Evolutionary conservation across 1,140 invertebrate genomes (phyloP).

Genomic region (Drosophila lacteicornis): DNA sequence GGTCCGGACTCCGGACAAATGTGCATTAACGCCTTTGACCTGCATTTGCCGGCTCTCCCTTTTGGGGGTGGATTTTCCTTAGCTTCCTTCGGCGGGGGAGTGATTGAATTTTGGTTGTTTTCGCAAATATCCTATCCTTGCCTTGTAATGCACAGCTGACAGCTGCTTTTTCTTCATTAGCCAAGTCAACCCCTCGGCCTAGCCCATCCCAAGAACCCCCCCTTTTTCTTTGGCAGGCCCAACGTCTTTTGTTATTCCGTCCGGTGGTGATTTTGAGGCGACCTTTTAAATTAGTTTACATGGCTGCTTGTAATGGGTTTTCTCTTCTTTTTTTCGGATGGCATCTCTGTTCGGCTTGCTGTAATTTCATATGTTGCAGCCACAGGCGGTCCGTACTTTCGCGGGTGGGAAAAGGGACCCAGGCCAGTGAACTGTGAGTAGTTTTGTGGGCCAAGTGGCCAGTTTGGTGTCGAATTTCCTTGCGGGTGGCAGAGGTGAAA

Average conservation of each 20-base stretch:
- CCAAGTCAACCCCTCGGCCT: constrained; percentile 72
- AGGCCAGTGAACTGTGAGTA: constrained; percentile 63
- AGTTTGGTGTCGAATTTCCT: constrained; percentile 32
- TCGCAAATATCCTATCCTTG: constrained; percentile 38
- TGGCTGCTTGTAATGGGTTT: constrained; percentile 80
- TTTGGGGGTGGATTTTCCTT: constrained; percentile 27
- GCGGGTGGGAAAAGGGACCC: constrained; percentile 7
- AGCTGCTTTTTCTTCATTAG: constrained; percentile 83
- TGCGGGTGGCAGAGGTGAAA: background rate
- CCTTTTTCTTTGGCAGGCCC: constrained; percentile 4
- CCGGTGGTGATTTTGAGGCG: constrained; percentile 80
- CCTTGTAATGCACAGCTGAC: constrained; percentile 81
- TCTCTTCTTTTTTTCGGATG: constrained; percentile 16
- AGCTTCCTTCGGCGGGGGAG: constrained; percentile 29
- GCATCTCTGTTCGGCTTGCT: constrained; percentile 35
- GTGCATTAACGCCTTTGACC: constrained; percentile 83
- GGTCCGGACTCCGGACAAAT: constrained; percentile 66
- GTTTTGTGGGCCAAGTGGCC: constrained; percentile 59
- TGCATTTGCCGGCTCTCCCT: constrained; percentile 49
- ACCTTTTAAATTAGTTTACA: constrained; percentile 83
- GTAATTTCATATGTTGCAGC: constrained; percentile 74
- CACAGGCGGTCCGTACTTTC: constrained; percentile 53
- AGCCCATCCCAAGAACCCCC: background rate
- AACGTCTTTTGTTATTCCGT: constrained; percentile 63
- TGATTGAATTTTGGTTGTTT: constrained; percentile 57